Evolutionary conservation across 2,888 invertebrate species (phyloP).

Genomic region (Catocala sponsa): DNA sequence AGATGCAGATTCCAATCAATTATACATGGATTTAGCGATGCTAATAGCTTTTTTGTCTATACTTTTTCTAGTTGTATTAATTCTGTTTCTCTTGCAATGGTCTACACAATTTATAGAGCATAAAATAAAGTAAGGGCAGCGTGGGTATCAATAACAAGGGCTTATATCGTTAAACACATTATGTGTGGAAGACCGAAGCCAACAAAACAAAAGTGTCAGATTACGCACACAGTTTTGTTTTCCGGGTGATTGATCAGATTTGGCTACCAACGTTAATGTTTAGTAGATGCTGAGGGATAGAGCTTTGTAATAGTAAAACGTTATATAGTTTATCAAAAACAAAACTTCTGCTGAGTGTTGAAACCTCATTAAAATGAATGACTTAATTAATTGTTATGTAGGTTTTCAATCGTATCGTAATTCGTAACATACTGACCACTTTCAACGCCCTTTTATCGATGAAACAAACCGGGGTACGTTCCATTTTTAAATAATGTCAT

Average conservation of each 20-base stretch:
- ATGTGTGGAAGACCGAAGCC: slow-evolving; percentile 51
- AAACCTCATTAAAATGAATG: too few relatives aligned
- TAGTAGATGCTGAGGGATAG: not conserved
- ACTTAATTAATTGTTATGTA: too few relatives aligned
- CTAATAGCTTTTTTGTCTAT: slow-evolving; percentile 24
- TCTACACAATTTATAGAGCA: not conserved
- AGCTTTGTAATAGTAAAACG: slow-evolving; percentile 1
- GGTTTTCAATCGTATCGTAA: not conserved
- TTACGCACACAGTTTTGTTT: slow-evolving; percentile 48
- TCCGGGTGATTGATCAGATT: slow-evolving; percentile 35
- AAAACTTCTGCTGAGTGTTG: too few relatives aligned
- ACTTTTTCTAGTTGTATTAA: not conserved
- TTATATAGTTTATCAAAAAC: not conserved
- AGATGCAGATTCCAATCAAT: slow-evolving; percentile 37
- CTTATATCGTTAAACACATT: slow-evolving; percentile 43
- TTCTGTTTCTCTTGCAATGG: not conserved
- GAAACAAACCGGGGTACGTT: slow-evolving; percentile 17
- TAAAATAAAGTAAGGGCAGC: slow-evolving; percentile 14
- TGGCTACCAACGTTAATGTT: slow-evolving; percentile 25
- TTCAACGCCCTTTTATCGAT: slow-evolving; percentile 9
- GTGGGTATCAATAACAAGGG: slow-evolving; percentile 28
- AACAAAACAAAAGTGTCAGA: slow-evolving; percentile 47
- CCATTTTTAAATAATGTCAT: slow-evolving; percentile 35
- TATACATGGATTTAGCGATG: slow-evolving; percentile 17
- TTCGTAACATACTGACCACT: not conserved